phyloP scores from a whole-genome alignment of 2,113 vertebrate genomes.

The Mystacornis crossleyi region DNA sequence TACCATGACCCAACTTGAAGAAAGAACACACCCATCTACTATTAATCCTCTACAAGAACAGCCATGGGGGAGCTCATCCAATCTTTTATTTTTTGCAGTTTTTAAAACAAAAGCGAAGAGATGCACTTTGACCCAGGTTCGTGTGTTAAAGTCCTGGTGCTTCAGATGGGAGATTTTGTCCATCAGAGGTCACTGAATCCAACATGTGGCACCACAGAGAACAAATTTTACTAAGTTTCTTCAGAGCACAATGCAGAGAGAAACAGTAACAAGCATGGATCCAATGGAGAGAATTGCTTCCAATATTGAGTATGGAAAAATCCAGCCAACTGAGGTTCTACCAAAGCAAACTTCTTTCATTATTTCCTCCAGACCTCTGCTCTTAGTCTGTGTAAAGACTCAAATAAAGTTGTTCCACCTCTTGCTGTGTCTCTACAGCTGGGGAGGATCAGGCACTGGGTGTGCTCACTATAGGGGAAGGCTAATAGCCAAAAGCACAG shows the following conservation, averaged over 20 bases:
- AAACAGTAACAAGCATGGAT: background rate
- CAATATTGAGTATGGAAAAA: rapidly evolving
- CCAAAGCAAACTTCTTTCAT: background rate
- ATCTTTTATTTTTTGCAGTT: background rate
- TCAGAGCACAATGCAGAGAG: background rate
- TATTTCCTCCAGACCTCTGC: background rate
- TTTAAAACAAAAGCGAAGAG: background rate
- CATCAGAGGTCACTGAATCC: background rate
- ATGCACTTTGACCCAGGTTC: background rate
- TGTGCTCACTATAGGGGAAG: rapidly evolving
- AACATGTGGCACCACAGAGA: rapidly evolving
- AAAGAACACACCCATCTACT: background rate
- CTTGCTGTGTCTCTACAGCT: background rate
- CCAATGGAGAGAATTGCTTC: background rate
- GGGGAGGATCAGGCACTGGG: background rate
- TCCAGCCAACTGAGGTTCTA: background rate
- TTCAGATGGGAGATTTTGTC: background rate
- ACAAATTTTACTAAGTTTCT: background rate
- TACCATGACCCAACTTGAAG: background rate
- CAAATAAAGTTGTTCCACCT: background rate
- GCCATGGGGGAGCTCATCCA: background rate
- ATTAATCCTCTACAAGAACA: background rate
- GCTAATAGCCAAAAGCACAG: background rate
- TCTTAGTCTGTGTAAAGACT: background rate
- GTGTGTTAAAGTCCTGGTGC: background rate